A percentile compares a stretch with the other conserved stretches of the same genome.
phyloP scores from a whole-genome alignment of 2,888 invertebrate species.

The Sepioteuthis lessoniana region DNA sequence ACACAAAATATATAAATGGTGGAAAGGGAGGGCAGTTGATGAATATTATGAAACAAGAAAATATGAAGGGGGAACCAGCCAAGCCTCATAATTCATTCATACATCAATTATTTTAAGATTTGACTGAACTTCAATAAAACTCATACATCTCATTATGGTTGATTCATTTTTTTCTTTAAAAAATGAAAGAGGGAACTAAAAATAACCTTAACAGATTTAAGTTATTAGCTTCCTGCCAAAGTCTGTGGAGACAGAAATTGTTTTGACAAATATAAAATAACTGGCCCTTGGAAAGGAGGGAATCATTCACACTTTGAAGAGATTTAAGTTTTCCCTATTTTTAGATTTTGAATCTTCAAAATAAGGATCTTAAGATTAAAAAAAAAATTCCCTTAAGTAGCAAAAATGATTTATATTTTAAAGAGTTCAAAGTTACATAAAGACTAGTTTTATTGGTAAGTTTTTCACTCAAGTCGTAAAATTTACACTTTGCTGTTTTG shows the following conservation, averaged over 20 bases:
- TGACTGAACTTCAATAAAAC: not conserved
- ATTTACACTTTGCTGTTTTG: not conserved
- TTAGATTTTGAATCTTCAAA: not conserved
- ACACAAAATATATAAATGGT: not conserved
- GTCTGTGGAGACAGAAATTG: constrained; percentile 23
- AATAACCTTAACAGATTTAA: not conserved
- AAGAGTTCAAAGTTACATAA: no score
- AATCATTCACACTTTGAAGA: constrained; percentile 24
- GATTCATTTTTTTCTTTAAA: not conserved
- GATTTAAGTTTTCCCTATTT: not conserved
- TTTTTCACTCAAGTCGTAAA: not conserved
- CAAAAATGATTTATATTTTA: not conserved
- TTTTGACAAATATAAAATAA: not conserved
- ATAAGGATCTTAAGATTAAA: no score
- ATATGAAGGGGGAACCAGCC: not conserved
- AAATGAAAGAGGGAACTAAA: no score
- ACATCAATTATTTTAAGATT: not conserved
- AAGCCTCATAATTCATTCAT: not conserved
- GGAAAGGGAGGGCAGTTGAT: not conserved
- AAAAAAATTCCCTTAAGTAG: no score
- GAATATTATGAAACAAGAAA: not conserved
- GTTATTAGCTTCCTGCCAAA: constrained; percentile 2
- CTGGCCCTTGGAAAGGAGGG: constrained; percentile 1
- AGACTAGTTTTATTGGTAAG: not conserved
- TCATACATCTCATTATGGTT: not conserved